Base-by-base conservation (phyloP, 2,888 invertebrate species). In the Andrena praecox region DNA sequence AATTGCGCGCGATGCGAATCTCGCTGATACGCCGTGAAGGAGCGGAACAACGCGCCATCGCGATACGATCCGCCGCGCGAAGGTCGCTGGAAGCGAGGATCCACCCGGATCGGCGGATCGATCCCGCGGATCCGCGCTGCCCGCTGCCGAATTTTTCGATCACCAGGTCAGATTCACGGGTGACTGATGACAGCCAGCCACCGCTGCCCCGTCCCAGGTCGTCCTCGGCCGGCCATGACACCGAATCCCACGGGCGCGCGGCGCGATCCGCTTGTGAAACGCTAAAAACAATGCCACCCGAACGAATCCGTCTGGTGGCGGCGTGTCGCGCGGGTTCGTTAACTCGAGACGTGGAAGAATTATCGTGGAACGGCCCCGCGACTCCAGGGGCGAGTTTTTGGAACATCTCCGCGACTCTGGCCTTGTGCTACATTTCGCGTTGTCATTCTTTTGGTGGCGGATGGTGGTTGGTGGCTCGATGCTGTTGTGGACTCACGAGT, bases 1-100 rank as follows among this genome's bases (percentile, higher is more conserved):
- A 87, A 87, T 87, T 84, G 76, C 60, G 66, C 73, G 79, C 62
- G 77, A 87, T 87, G 80, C 64, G 68, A 80, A 87, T 87, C 87
- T 71, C 66, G 69, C 48, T 66, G 78, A 80, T 68, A 74, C 31
- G 24, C 52, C 66, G 33, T 63, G 70, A 56, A 35, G 24, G 56
- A 78, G 60, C 66, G 77, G 50, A 69, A 60, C 59, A 74, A 77
- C 77, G 50, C 35, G 70, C 20, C 50, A n/a, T 20, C 33, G 66
- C 66, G 77, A 77, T 77, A 77, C 62, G 80, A 67, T 80, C 60
- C 69, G 20, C 12, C 10, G 63, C 35, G 7, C 48, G 70, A 62
- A 59, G 68, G 50, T 56, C 72, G 62, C 24, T 12, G 24, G 10
- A 24, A 70, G 66, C 62, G 29, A 52, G 56, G 60, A 73, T 66